Evolutionary conservation across 2,113 vertebrate species (phyloP).

Genomic region (Tenrec ecaudatus): DNA sequence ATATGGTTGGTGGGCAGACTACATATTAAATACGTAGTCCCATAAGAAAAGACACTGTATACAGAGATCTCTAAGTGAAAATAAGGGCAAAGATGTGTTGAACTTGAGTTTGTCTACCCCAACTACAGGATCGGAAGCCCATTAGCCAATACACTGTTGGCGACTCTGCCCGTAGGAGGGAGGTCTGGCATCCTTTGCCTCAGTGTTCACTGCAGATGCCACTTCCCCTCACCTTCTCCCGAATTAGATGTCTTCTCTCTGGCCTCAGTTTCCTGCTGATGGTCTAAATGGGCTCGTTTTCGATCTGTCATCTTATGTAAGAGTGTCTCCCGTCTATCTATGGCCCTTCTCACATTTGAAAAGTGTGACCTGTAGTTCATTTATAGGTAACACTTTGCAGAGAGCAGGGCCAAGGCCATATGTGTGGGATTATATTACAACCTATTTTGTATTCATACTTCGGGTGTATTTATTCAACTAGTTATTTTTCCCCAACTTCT

Average conservation of each 20-base stretch:
- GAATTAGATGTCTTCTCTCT: not conserved
- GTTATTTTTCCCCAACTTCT: constrained; percentile 21
- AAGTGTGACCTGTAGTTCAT: constrained; percentile 12
- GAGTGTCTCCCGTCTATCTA: not conserved
- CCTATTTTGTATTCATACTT: constrained; percentile 51
- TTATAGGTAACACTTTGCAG: constrained; percentile 42
- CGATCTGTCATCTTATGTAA: not conserved
- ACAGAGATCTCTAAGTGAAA: not conserved
- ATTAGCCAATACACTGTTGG: not conserved
- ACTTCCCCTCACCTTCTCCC: not conserved
- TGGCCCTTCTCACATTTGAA: not conserved
- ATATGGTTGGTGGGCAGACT: not conserved
- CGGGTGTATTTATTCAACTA: constrained; percentile 18
- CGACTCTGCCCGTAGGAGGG: not conserved
- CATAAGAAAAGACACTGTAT: not conserved
- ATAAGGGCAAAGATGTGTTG: not conserved
- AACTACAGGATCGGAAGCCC: not conserved
- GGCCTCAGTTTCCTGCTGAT: not conserved
- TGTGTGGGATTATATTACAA: not conserved
- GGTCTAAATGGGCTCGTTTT: not conserved
- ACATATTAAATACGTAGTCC: not conserved
- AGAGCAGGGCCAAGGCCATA: constrained; percentile 34
- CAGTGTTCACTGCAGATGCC: not conserved
- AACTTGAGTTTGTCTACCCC: not conserved
- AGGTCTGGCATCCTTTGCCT: not conserved